Evolutionary conservation across 2,888 invertebrate species (phyloP).

Genomic region (Acheta domesticus): DNA sequence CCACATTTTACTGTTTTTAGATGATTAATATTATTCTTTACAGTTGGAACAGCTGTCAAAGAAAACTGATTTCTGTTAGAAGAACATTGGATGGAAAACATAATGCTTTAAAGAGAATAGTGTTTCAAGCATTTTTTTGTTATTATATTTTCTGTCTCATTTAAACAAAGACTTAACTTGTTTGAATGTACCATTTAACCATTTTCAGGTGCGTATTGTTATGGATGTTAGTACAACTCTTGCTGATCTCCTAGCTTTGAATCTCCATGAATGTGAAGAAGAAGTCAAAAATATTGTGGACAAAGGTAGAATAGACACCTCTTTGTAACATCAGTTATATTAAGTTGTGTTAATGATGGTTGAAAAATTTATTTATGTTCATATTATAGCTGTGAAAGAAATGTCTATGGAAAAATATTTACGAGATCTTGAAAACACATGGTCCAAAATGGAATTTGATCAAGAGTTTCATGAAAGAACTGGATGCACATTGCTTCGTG

Average conservation of each 20-base stretch:
- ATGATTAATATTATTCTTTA: too few relatives aligned
- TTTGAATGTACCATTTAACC: too few relatives aligned
- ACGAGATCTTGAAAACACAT: constrained; percentile 83
- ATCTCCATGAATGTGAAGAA: constrained; percentile 94
- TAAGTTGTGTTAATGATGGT: not conserved
- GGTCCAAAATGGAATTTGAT: constrained; percentile 91
- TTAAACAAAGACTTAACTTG: too few relatives aligned
- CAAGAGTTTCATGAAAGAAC: constrained; percentile 86
- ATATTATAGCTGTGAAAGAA: constrained; percentile 77
- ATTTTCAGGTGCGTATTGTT: constrained; percentile 77
- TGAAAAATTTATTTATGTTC: not conserved
- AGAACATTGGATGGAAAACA: too few relatives aligned
- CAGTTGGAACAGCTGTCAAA: too few relatives aligned
- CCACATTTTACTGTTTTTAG: too few relatives aligned
- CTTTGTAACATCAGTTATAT: too few relatives aligned
- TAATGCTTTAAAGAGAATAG: too few relatives aligned
- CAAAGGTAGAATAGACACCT: constrained; percentile 52
- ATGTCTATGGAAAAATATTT: constrained; percentile 97
- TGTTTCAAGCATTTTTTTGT: too few relatives aligned
- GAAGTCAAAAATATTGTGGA: constrained; percentile 97
- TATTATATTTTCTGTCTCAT: too few relatives aligned
- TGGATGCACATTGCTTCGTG: constrained; percentile 77
- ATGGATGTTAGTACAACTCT: constrained; percentile 91
- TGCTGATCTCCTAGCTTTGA: constrained; percentile 84
- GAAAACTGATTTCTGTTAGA: too few relatives aligned